A percentile compares a stretch with the other conserved stretches of the same genome.
These are phyloP conservation scores for Falco biarmicus DNA, from an alignment of 2,797 vertebrate genomes.

Conservation along the genomic window DNA sequence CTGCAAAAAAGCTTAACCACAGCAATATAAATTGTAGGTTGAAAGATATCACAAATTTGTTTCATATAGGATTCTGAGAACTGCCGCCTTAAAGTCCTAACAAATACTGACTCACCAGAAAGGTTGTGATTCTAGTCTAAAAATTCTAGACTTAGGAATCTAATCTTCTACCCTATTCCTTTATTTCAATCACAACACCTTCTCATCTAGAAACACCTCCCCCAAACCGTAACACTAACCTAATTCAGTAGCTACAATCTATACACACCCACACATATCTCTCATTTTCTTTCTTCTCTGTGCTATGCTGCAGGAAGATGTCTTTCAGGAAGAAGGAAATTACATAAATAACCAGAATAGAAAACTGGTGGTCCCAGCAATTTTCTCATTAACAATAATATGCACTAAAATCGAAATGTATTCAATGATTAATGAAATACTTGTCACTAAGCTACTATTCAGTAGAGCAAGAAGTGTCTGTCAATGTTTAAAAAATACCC, in stretches of 20 bases:
- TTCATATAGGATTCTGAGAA: not conserved
- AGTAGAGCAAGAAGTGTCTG: not conserved
- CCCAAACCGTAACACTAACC: conserved; percentile 58
- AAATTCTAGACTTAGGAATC: not conserved
- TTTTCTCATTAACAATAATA: not conserved
- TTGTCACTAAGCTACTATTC: not conserved
- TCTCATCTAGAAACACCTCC: conserved; percentile 25
- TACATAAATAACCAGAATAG: not conserved
- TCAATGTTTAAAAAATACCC: not conserved
- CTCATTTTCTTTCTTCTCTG: not conserved
- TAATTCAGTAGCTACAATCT: conserved; percentile 34
- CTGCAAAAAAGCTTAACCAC: not conserved
- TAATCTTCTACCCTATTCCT: not conserved
- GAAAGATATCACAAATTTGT: not conserved
- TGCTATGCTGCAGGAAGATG: not conserved
- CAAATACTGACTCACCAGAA: not conserved
- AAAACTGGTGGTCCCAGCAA: not conserved
- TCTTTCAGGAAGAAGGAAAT: not conserved
- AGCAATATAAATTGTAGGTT: not conserved
- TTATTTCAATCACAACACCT: not conserved
- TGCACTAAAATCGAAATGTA: not conserved
- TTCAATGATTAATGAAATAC: not conserved
- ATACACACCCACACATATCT: not conserved
- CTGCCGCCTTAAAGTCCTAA: not conserved
- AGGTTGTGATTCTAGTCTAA: not conserved